These are phyloP conservation scores for Siderastrea radians DNA, from an alignment of 92 coral and sea anemone genomes.

Conservation along the genomic window DNA sequence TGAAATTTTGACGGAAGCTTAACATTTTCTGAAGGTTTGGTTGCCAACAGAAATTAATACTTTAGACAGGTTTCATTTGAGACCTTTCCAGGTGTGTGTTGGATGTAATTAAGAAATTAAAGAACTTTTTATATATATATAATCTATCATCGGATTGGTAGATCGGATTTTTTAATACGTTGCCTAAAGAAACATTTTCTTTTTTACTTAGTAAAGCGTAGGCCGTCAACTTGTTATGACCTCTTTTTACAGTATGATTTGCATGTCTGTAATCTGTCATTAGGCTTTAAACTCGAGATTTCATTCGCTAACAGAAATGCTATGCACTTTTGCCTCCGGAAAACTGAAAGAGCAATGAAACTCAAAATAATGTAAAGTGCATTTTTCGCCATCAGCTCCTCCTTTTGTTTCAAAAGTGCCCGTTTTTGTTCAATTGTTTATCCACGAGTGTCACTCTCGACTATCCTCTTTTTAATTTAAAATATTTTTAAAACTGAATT, in stretches of 20 bases:
- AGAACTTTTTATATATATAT: too few species aligned
- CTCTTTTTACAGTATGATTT: not conserved
- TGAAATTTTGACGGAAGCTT: too few species aligned
- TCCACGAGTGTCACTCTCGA: not conserved
- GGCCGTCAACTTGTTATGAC: not conserved
- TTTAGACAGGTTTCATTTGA: too few species aligned
- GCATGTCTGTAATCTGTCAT: not conserved
- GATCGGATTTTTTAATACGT: not conserved
- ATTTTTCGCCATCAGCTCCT: not conserved
- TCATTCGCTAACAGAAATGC: not conserved
- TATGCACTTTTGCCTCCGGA: not conserved
- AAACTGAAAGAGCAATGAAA: not conserved
- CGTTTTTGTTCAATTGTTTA: conserved; percentile 2
- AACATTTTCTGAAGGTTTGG: too few species aligned
- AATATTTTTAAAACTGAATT: too few species aligned
- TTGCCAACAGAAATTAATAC: too few species aligned
- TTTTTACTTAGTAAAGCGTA: not conserved
- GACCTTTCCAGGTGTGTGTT: too few species aligned
- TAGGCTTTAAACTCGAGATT: not conserved
- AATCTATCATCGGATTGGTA: too few species aligned
- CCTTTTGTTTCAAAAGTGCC: not conserved
- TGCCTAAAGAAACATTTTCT: not conserved
- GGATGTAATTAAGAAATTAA: too few species aligned
- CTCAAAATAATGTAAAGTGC: not conserved
- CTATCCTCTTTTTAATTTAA: not conserved